These are phyloP conservation scores for Torymus tubicola DNA, from an alignment of 2,888 invertebrate species.

Conservation along the genomic window DNA sequence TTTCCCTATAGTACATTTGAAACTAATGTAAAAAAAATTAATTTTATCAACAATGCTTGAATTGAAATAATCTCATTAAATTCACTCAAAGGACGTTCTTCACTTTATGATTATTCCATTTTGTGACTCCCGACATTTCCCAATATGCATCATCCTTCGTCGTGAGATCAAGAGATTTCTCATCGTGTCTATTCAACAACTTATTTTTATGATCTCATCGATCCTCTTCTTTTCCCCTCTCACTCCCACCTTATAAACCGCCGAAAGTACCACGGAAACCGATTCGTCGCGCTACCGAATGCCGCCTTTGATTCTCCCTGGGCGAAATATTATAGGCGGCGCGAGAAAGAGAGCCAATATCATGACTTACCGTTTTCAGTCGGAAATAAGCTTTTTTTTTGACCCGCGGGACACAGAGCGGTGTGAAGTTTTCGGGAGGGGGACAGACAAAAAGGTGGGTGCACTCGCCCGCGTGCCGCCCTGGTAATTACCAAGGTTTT, in stretches of 20 bases:
- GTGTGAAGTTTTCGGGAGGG: slow-evolving; percentile 30
- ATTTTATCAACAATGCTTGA: too few species aligned
- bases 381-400: slow-evolving; percentile 43
- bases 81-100: slow-evolving; percentile 10
- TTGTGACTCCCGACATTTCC: slow-evolving; percentile 34
- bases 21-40: too few species aligned
- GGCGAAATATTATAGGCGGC: slow-evolving; percentile 48
- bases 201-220: slow-evolving; percentile 44
- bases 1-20: too few species aligned
- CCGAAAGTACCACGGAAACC: slow-evolving; percentile 53
- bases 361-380: slow-evolving; percentile 51
- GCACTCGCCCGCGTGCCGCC: neutral
- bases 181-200: slow-evolving; percentile 42
- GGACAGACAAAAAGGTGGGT: neutral
- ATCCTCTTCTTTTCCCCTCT: neutral
- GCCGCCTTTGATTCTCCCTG: slow-evolving; percentile 32
- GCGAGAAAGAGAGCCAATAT: slow-evolving; percentile 30
- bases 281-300: slow-evolving; percentile 56
- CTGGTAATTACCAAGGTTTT: slow-evolving; percentile 15
- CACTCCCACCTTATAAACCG: slow-evolving; percentile 24
- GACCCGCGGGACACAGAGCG: slow-evolving; percentile 12
- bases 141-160: neutral
- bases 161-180: slow-evolving; percentile 53
- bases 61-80: neutral
- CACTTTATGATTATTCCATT: slow-evolving; percentile 48